Conservation (phyloP, 2,797 vertebrate genomes). For the Bucorvus abyssinicus region DNA sequence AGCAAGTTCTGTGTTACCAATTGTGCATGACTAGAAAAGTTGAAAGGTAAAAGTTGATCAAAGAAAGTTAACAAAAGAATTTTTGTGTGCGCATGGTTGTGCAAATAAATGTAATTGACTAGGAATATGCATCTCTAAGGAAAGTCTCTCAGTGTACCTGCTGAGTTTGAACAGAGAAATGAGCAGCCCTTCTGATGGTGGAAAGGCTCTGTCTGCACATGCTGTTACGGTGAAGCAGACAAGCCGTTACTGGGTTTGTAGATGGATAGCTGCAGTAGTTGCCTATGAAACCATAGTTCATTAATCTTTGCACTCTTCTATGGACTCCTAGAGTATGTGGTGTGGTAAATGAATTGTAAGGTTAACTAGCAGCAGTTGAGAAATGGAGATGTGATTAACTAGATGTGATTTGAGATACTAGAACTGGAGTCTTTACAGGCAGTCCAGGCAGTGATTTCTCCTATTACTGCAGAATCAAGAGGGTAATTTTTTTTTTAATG, state of each 20-base stretch:
- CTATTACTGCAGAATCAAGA: slow-evolving; percentile 5
- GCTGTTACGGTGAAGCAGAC: not conserved
- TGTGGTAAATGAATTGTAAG: not conserved
- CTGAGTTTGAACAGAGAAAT: not conserved
- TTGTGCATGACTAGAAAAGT: not conserved
- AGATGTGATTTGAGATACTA: not conserved
- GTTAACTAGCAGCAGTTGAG: slow-evolving; percentile 17
- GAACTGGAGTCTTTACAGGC: not conserved
- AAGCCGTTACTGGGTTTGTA: not conserved
- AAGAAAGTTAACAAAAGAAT: not conserved
- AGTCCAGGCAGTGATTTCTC: not conserved
- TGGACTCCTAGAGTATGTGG: not conserved
- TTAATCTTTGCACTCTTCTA: not conserved
- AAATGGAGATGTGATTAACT: slow-evolving; percentile 34
- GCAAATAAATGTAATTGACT: not conserved
- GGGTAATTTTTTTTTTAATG: not conserved
- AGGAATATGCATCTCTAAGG: not conserved
- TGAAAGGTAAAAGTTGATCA: not conserved
- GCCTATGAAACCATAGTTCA: not conserved
- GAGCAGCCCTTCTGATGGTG: not conserved
- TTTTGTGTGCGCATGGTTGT: not conserved
- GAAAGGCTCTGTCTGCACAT: not conserved
- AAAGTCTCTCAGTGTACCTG: not conserved
- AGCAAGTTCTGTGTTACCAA: not conserved
- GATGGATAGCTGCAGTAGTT: not conserved